Percentiles rank a stretch among this genome's conserved stretches.
Conservation (phyloP, 2,797 vertebrate genomes). For the Dendrocincla tyrannina region DNA sequence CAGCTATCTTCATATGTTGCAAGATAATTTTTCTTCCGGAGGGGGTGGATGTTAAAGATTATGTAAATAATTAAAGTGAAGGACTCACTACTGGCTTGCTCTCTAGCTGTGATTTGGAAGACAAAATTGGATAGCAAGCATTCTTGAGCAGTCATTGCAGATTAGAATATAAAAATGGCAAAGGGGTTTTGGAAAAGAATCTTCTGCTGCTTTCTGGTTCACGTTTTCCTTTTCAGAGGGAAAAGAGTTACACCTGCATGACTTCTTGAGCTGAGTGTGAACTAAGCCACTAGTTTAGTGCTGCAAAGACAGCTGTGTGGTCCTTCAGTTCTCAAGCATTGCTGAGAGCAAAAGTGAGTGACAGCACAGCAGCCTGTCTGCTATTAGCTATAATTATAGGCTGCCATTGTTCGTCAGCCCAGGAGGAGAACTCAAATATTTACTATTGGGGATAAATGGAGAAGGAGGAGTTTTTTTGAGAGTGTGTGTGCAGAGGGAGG, state of each 20-base stretch:
- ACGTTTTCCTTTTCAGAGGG: background rate
- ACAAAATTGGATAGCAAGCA: background rate
- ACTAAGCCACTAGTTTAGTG: background rate
- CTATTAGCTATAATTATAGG: background rate
- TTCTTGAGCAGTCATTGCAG: background rate
- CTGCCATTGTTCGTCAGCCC: background rate
- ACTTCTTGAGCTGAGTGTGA: background rate
- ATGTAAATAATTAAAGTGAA: conserved; percentile 19
- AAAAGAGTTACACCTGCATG: background rate
- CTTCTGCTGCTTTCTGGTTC: background rate
- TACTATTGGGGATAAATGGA: background rate
- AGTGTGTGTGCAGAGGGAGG: background rate
- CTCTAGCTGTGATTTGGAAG: background rate
- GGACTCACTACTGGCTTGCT: background rate
- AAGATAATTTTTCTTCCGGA: conserved; percentile 5
- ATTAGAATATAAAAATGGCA: background rate
- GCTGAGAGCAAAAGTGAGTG: background rate
- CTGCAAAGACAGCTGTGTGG: background rate
- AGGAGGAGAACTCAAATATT: background rate
- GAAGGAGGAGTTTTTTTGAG: background rate
- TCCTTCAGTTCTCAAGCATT: background rate
- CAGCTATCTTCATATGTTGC: conserved; percentile 9
- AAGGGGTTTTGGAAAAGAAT: background rate
- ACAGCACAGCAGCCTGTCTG: background rate
- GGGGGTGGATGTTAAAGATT: background rate